Evolutionary conservation across 2,888 invertebrate species (phyloP), one percentile per base, ranked within the genome.

Genomic region (Himalopsyche tibetana): DNA sequence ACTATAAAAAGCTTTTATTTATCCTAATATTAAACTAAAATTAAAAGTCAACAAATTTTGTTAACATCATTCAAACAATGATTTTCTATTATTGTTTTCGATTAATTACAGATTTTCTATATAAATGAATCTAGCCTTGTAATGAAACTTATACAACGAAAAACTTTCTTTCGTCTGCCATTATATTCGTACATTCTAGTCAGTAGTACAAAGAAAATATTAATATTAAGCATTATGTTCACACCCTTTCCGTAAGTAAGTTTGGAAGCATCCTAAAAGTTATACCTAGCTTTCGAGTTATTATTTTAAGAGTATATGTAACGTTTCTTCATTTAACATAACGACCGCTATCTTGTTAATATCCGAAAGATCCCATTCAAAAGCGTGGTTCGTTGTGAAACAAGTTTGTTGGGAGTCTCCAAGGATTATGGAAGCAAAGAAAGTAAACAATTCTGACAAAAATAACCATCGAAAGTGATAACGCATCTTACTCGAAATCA

Each of bases 231-330:
- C 74, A 74, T 74, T 74, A 74, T 74, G 74, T 74, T 74, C 12
- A 74, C 74, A 74, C 74, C 74, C 74, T 74, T 74, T 15, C 74
- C 11, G 74, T 74, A 74, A 74, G 74, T 74, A 74, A 74, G 74
- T 74, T 74, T 74, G 36, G 74, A 28, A 74, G 38, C 38, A 38
- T 38, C 74, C 38, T 74, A 74, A 74, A 74, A 74, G 74, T 74
- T 74, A 74, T 74, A 38, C 74, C 74, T 74, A 74, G 36, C 74
- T 74, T 36, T 74, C 74, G 38, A 74, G 74, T 74, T 74, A 74
- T 74, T 74, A 74, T 74, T 74, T 74, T 74, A 74, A 74, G 74
- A 74, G 74, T 74, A 74, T 74, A 74, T 74, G 74, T 74, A 74
- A 74, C 36, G 74, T 74, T 74, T 38, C 74, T 74, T 74, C 74